Evolutionary conservation across 2,113 vertebrate genomes (phyloP).

Genomic region (Hyperoodon ampullatus): DNA sequence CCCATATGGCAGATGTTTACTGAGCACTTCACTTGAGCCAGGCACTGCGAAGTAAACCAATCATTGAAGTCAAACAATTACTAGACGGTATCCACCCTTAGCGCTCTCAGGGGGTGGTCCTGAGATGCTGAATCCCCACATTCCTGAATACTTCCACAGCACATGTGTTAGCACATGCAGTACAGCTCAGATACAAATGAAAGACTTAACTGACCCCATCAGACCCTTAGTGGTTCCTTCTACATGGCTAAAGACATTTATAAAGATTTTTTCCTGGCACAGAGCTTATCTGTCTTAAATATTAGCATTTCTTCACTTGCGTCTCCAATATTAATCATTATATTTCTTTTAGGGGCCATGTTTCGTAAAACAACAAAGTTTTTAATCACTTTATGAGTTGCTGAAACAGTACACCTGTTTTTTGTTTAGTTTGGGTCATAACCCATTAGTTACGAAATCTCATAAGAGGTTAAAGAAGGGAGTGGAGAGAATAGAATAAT

Average conservation of each 20-base stretch:
- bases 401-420: background rate
- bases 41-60: background rate
- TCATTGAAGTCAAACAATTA: background rate
- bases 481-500: background rate
- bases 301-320: background rate
- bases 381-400: background rate
- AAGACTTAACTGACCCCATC: background rate
- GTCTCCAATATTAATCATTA: background rate
- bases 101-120: background rate
- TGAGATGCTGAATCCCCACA: background rate
- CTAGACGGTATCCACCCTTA: background rate
- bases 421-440: background rate
- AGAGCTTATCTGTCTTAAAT: conserved; percentile 7
- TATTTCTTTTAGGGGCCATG: background rate
- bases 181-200: background rate
- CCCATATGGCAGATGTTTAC: background rate
- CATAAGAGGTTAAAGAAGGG: conserved; percentile 31
- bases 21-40: background rate
- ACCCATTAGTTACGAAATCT: background rate
- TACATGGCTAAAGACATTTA: background rate
- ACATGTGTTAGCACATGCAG: background rate
- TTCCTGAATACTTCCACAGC: background rate
- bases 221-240: background rate
- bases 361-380: background rate
- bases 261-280: background rate